Conservation (phyloP, 1,140 invertebrate species). For the Camponotus vicinus region DNA sequence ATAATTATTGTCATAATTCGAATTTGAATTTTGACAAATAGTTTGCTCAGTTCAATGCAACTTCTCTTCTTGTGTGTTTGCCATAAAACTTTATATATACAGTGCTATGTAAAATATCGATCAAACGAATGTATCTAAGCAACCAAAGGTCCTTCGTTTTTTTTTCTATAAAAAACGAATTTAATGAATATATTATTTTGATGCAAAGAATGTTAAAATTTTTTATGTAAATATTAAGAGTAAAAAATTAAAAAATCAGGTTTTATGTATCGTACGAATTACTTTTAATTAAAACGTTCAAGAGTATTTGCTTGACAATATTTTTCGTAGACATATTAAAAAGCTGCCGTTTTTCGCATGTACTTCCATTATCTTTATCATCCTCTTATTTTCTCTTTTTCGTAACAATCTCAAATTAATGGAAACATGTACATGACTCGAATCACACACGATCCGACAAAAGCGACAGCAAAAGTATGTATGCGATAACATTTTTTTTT, state of each 20-base stretch:
- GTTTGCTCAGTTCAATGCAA: conserved; percentile 2
- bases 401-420: conserved; percentile 70
- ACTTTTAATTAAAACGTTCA: conserved; percentile 84
- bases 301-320: conserved; percentile 83
- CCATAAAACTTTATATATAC: background rate
- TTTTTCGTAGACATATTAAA: conserved; percentile 81
- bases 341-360: conserved; percentile 74
- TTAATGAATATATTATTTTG: conserved; percentile 21
- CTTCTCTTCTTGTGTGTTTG: conserved; percentile 2
- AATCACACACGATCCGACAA: conserved; percentile 50
- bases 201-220: conserved; percentile 27
- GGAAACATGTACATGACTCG: conserved; percentile 52
- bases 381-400: background rate
- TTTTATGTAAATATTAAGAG: conserved; percentile 39
- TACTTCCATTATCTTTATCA: conserved; percentile 53
- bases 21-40: background rate
- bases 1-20: conserved; percentile 88
- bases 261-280: conserved; percentile 77
- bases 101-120: conserved; percentile 65
- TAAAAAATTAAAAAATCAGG: conserved; percentile 49
- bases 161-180: background rate
- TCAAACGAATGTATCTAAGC: conserved; percentile 67
- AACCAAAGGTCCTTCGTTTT: conserved; percentile 24
- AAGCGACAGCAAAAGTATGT: conserved; percentile 7
- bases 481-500: background rate